phyloP scores from a whole-genome alignment of 2,888 invertebrate genomes.

The Alloplasta piceator region DNA sequence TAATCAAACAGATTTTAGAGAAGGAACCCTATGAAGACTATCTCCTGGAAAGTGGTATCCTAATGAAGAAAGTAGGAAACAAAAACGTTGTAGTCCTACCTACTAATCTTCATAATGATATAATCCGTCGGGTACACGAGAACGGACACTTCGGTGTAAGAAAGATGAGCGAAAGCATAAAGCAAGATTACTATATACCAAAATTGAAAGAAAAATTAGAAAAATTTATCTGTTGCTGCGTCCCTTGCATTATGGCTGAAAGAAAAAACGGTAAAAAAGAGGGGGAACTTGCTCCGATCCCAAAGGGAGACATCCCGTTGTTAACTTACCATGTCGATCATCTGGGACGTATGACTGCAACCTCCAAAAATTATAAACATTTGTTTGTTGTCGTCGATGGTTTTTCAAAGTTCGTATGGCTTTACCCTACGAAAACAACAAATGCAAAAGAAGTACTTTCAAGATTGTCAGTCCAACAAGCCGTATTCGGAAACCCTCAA shows the following conservation, averaged over 20 bases:
- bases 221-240: slow-evolving; percentile 60
- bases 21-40: slow-evolving; percentile 4
- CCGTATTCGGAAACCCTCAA: slow-evolving; percentile 56
- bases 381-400: slow-evolving; percentile 74
- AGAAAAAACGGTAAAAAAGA: slow-evolving; percentile 73
- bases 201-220: slow-evolving; percentile 43
- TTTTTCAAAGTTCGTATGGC: slow-evolving; percentile 50
- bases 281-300: slow-evolving; percentile 64
- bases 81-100: slow-evolving; percentile 41
- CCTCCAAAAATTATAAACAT: slow-evolving; percentile 72
- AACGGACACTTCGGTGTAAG: slow-evolving; percentile 51
- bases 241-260: slow-evolving; percentile 70
- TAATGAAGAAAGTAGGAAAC: slow-evolving; percentile 33
- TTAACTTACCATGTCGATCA: slow-evolving; percentile 76
- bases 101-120: slow-evolving; percentile 13
- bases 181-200: slow-evolving; percentile 46
- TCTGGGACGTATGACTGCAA: slow-evolving; percentile 74
- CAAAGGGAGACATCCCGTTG: slow-evolving; percentile 67
- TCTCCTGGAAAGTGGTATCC: slow-evolving; percentile 34
- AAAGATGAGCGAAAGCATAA: slow-evolving; percentile 41
- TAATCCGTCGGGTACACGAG: slow-evolving; percentile 56
- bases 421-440: slow-evolving; percentile 48
- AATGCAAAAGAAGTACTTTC: slow-evolving; percentile 63
- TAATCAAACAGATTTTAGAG: background rate
- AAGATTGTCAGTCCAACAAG: slow-evolving; percentile 38